These are phyloP conservation scores for Rhinichthys klamathensis DNA, from an alignment of 2,113 vertebrate species.

Conservation along the genomic window DNA sequence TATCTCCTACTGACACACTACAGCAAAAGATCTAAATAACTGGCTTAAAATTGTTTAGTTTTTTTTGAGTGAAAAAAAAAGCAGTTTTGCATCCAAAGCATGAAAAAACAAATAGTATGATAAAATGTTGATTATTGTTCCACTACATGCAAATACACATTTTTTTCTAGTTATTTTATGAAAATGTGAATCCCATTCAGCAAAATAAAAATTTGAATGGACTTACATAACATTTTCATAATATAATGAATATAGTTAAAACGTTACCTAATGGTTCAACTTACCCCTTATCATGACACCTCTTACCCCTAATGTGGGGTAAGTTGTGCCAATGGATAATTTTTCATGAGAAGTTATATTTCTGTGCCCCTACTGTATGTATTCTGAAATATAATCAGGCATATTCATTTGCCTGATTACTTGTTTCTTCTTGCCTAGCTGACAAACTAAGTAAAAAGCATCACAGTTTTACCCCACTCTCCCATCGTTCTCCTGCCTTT, in stretches of 20 bases:
- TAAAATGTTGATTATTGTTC: not conserved
- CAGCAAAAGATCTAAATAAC: too few relatives aligned
- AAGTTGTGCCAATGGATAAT: not conserved
- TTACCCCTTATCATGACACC: not conserved
- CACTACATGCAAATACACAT: not conserved
- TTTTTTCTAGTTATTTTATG: not conserved
- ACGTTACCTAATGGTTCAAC: not conserved
- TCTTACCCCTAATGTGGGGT: not conserved
- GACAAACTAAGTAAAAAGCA: not conserved
- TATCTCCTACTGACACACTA: too few relatives aligned
- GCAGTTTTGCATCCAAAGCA: not conserved
- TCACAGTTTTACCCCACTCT: conserved; percentile 6
- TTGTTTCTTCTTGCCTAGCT: not conserved
- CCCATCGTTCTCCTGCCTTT: not conserved
- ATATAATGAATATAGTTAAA: not conserved
- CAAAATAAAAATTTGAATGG: not conserved
- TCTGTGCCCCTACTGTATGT: not conserved
- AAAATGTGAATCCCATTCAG: not conserved
- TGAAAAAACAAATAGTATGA: not conserved
- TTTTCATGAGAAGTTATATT: not conserved
- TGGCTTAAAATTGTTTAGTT: too few relatives aligned
- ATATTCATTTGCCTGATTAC: not conserved
- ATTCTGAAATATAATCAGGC: not conserved
- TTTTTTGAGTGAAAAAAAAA: too few relatives aligned
- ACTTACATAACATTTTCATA: too few relatives aligned